Base-by-base conservation (phyloP, 1,140 invertebrate genomes). In the Oscheius sp. region DNA sequence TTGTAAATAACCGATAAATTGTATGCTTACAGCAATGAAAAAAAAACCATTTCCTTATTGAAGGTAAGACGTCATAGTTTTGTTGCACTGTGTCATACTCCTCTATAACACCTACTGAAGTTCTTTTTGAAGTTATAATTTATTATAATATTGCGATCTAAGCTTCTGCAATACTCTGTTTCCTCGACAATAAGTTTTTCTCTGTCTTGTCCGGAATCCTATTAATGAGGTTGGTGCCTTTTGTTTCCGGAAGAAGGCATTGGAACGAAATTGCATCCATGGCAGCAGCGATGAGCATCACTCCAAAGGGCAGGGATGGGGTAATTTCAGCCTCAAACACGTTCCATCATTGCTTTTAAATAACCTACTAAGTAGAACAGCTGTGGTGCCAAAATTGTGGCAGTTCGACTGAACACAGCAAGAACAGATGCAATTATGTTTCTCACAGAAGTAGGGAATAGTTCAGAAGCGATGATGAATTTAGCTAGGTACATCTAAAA, bases 401-500 rank as follows among this genome's bases (percentile, higher is more conserved):
- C 75, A n/a, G 64, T 38, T 45, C 75, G 62, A 46, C 71, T 75
- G 34, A 34, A 63, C 32, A 77, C 66, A 3, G 65, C 63, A 7
- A 73, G 42, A 10, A 52, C 58, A 2, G 75, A 66, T 23, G 42
- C 61, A 23, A 63, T 49, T 10, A 76, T n/a, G 55, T 76, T 76
- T 31, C 75, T 45, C 20, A 76, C 68, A 18, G 75, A 52, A 23
- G 75, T 76, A 13, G 75, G 75, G 58, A 66, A 76, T 3, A 75
- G 42, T 26, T 76, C 75, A 31, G 55, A 68, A 7, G 65, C 31
- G 34, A 49, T 67, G 32, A 76, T 68, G n/a, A 67, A 68, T 36
- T 76, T 76, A 10, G 75, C 68, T 35, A 76, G 61, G 65, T 68
- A 76, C 23, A 76, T n/a, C 55, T 76, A 71, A 20, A 65, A n/a